Evolutionary conservation across 2,888 invertebrate species (phyloP), one percentile per base, ranked within the genome.

Genomic region (Tetrapedia diversipes): DNA sequence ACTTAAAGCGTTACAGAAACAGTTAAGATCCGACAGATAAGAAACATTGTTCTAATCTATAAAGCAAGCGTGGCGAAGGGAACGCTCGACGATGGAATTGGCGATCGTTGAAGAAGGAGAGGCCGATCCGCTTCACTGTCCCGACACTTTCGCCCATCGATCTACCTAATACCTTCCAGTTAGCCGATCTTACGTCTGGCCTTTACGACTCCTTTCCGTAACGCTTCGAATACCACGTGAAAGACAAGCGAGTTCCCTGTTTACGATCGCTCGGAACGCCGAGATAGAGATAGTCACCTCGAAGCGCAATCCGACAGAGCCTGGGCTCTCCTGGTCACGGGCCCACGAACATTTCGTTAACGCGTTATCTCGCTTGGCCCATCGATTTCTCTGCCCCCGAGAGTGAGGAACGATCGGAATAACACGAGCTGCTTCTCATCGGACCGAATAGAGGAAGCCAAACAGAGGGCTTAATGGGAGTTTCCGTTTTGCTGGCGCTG

Each of bases 111-210:
- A 4, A 7, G 16, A 29, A 22, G 11, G 53, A 49, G 22, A 57
- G 45, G 19, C 10, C 19, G 29, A 29, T 47, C 16, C n/a, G 10
- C 29, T 8, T 11, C 29, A 4, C 22, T n/a, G 39, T 67, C 14
- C 67, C 29, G 57, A 79, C 79, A 81, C 83, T 84, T 83, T 83
- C 79, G 78, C 77, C 69, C 71, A 83, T 83, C 83, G 81, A 84
- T 83, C 84, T 74, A 72, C 51, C 71, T 79, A 81, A 83, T 79
- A 54, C 75, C 72, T 37, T 56, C 43, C 73, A 57, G 68, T 60
- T 61, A 64, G 71, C 39, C 70, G 71, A 63, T 78, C 81, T 61
- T 63, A 53, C 65, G 27, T 49, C 63, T 39, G 4, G 63, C 63
- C 19, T 64, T 29, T 39, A 51, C 63, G 29, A 57, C 54, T 68